Percentiles rank a stretch among this genome's conserved stretches.
Evolutionary conservation across 2,888 invertebrate species (phyloP).

Genomic region (Drosophila antonietae): DNA sequence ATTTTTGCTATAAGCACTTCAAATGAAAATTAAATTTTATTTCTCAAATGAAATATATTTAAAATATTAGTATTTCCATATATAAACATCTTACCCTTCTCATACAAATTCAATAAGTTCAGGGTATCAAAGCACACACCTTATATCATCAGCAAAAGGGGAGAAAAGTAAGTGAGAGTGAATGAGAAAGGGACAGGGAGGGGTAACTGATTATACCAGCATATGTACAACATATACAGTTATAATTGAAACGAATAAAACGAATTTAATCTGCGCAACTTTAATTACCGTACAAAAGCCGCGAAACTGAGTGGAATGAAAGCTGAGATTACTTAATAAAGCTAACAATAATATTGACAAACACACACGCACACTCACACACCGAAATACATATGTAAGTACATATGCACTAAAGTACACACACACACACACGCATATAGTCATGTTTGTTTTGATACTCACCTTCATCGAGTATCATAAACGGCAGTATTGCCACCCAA

Average conservation of each 20-base stretch:
- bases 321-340: constrained; percentile 68
- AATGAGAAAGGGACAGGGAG: not conserved
- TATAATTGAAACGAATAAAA: constrained; percentile 19
- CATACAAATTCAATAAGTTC: not conserved
- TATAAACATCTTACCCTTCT: not conserved
- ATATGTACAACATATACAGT: constrained; percentile 4
- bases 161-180: not conserved
- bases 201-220: not conserved
- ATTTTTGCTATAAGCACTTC: too few species aligned
- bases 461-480: constrained; percentile 88
- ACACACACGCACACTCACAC: not conserved
- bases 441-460: constrained; percentile 53
- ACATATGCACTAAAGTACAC: not conserved
- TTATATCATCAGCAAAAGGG: constrained; percentile 5
- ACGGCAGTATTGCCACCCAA: constrained; percentile 89
- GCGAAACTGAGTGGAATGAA: constrained; percentile 25
- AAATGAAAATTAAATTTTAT: too few species aligned
- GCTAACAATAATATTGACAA: constrained; percentile 30
- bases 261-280: constrained; percentile 58
- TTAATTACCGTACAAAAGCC: constrained; percentile 74
- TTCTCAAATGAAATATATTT: not conserved
- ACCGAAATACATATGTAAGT: not conserved
- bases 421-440: not conserved
- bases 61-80: not conserved
- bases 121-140: constrained; percentile 13